Percentiles rank a stretch among this genome's conserved stretches.
Conservation (phyloP, 2,888 invertebrate species). For the Acrobasis consociella region DNA sequence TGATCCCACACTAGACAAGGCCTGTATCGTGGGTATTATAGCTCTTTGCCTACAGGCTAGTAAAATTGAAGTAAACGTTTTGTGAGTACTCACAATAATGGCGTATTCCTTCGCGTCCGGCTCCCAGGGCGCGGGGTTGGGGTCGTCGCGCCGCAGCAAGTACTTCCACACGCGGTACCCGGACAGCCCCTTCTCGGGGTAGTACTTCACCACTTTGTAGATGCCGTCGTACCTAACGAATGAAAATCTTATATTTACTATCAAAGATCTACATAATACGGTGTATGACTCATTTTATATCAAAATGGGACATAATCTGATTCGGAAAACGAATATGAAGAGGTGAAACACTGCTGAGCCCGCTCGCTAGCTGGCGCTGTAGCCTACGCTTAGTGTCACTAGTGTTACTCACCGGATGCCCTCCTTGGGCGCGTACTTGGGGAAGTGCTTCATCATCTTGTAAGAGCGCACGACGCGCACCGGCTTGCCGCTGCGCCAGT, state of each 20-base stretch:
- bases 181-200: constrained; percentile 88
- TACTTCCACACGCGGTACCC: constrained; percentile 93
- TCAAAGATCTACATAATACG: background rate
- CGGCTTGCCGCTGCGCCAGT: constrained; percentile 89
- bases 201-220: constrained; percentile 93
- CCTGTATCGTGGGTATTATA: no score
- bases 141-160: constrained; percentile 89
- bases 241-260: no score
- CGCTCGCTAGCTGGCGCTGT: no score
- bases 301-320: no score
- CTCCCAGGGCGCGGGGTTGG: constrained; percentile 91
- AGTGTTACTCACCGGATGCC: constrained; percentile 79
- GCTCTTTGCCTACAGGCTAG: no score
- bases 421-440: constrained; percentile 89
- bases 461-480: constrained; percentile 90
- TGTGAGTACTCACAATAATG: constrained; percentile 64
- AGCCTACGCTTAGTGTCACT: no score
- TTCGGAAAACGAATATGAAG: no score
- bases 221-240: constrained; percentile 90
- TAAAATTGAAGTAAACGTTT: no score
- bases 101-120: constrained; percentile 83
- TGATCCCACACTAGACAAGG: no score
- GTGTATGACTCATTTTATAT: background rate
- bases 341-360: no score
- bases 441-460: constrained; percentile 87